Evolutionary conservation across 2,113 vertebrate species (phyloP).

Genomic region (Eubucco bourcierii): DNA sequence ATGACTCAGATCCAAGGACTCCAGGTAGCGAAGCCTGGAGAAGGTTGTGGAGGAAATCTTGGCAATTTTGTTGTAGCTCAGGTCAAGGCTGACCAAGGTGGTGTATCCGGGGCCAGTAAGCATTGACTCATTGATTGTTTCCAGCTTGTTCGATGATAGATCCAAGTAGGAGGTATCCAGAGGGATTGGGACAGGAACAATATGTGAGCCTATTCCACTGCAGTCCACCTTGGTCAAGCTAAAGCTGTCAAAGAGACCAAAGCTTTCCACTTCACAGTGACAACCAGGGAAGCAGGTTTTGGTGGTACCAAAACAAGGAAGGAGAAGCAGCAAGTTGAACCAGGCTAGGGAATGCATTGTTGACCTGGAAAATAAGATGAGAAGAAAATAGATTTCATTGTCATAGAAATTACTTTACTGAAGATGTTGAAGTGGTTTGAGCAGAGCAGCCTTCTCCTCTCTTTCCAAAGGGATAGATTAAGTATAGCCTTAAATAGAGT

Average conservation of each 20-base stretch:
- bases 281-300: constrained; percentile 90
- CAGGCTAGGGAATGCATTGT: constrained; percentile 67
- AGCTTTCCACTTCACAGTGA: constrained; percentile 92
- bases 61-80: constrained; percentile 89
- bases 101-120: constrained; percentile 96
- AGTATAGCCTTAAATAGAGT: background rate
- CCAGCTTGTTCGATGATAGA: constrained; percentile 88
- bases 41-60: constrained; percentile 82
- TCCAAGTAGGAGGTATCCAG: constrained; percentile 93
- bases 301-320: constrained; percentile 23
- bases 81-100: constrained; percentile 90
- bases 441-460: background rate
- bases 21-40: constrained; percentile 91
- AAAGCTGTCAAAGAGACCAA: constrained; percentile 96
- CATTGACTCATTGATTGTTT: constrained; percentile 84
- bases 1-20: constrained; percentile 93
- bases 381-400: background rate
- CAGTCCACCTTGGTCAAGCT: constrained; percentile 95
- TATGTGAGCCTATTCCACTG: constrained; percentile 81
- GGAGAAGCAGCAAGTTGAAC: constrained; percentile 57
- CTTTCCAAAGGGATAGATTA: background rate
- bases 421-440: background rate
- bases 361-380: constrained; percentile 53
- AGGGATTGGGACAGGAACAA: constrained; percentile 88
- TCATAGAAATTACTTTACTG: background rate